A percentile compares a stretch with the other conserved stretches of the same genome.
phyloP scores from a whole-genome alignment of 2,888 invertebrate genomes.

The Actias luna region DNA sequence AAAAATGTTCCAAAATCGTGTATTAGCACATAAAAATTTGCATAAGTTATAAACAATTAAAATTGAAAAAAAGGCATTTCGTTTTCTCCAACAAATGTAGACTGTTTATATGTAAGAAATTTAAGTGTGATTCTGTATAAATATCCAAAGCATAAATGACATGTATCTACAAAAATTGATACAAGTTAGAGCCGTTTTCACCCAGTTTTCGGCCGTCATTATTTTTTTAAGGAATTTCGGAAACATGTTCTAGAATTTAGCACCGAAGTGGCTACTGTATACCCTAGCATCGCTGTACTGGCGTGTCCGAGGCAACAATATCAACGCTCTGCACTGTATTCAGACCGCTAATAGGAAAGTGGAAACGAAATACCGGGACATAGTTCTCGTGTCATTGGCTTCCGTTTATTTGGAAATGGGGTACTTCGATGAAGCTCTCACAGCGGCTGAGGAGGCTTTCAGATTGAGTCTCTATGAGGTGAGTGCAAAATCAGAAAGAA shows the following conservation, averaged over 20 bases:
- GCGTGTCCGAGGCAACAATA: constrained; percentile 86
- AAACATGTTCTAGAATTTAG: constrained; percentile 81
- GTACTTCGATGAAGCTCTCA: constrained; percentile 83
- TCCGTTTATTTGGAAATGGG: constrained; percentile 86
- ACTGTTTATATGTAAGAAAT: too few species aligned
- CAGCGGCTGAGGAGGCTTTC: constrained; percentile 83
- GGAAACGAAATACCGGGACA: constrained; percentile 81
- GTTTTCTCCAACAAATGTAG: too few species aligned
- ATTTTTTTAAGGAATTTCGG: background rate
- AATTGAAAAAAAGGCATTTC: too few species aligned
- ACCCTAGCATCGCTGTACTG: constrained; percentile 90
- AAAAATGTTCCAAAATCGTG: too few species aligned
- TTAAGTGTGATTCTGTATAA: too few species aligned
- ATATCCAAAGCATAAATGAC: too few species aligned
- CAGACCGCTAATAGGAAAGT: constrained; percentile 76
- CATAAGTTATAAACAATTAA: too few species aligned
- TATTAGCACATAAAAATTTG: too few species aligned
- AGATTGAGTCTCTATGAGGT: constrained; percentile 84
- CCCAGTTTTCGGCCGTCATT: too few species aligned
- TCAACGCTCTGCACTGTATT: constrained; percentile 87
- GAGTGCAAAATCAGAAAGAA: background rate
- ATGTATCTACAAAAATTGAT: too few species aligned
- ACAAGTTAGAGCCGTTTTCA: too few species aligned
- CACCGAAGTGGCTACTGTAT: constrained; percentile 87
- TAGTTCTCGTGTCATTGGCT: constrained; percentile 86